phyloP scores from a whole-genome alignment of 2,113 vertebrate genomes.

The Anolis sagrei region DNA sequence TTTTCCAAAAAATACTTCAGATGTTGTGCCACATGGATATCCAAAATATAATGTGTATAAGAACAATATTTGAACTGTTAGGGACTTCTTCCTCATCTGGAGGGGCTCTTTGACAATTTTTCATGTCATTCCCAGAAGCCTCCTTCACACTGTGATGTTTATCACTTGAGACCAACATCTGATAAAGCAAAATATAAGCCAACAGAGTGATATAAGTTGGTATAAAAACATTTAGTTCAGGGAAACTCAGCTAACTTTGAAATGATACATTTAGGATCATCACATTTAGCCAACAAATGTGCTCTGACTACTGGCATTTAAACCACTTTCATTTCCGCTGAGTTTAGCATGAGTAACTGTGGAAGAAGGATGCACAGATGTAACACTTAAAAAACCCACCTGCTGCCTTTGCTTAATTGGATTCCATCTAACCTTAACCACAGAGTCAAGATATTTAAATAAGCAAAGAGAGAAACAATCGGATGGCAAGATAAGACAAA shows the following conservation, averaged over 20 bases:
- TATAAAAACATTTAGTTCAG: neutral
- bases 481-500: conserved; percentile 30
- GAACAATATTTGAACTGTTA: too few relatives aligned
- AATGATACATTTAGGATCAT: neutral
- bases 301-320: conserved; percentile 10
- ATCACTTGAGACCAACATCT: neutral
- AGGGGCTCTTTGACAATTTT: too few relatives aligned
- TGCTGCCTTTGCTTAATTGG: conserved; percentile 25
- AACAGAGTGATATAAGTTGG: neutral
- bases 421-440: conserved; percentile 31
- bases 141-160: neutral
- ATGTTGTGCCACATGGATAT: too few relatives aligned
- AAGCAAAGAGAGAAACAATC: conserved; percentile 37
- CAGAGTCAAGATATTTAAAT: conserved; percentile 52
- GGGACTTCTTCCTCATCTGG: too few relatives aligned
- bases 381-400: conserved; percentile 6
- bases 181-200: neutral
- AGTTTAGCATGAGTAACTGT: conserved; percentile 11
- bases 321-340: conserved; percentile 15
- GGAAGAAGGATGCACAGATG: neutral
- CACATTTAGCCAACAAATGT: neutral
- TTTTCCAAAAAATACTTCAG: too few relatives aligned
- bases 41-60: too few relatives aligned
- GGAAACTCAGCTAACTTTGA: conserved; percentile 3
- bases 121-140: neutral